Conservation (phyloP, 2,113 vertebrate species). For the Plecotus auritus region DNA sequence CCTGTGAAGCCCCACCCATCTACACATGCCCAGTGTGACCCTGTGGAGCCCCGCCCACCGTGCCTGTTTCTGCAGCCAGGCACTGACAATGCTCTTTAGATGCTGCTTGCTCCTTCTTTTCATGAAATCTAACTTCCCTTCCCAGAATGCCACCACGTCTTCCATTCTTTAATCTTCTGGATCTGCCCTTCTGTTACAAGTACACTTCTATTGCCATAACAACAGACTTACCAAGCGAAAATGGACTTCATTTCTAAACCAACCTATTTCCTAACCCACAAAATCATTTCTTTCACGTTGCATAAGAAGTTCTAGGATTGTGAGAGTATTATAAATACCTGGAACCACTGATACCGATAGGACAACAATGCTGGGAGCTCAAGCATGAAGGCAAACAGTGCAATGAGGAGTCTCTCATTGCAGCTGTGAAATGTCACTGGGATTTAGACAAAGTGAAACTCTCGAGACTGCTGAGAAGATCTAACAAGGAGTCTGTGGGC, state of each 20-base stretch:
- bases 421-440: neutral
- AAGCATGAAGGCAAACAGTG: neutral
- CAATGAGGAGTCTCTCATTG: neutral
- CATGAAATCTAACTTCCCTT: neutral
- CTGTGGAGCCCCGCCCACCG: neutral
- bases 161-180: conserved; percentile 12
- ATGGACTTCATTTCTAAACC: conserved; percentile 1
- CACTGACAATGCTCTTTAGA: neutral
- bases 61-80: neutral
- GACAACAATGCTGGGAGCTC: neutral
- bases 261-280: conserved; percentile 11
- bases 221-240: neutral
- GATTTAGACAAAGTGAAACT: neutral
- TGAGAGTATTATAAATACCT: neutral
- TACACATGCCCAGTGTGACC: neutral
- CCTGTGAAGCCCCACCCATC: no score
- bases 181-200: neutral
- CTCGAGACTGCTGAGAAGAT: neutral
- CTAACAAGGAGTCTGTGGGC: neutral
- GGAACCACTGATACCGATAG: neutral
- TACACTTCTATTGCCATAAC: neutral
- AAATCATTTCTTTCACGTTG: neutral
- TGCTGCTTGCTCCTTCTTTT: neutral
- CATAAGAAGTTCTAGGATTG: neutral
- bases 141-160: neutral